A percentile compares a stretch with the other conserved stretches of the same genome.
These are phyloP conservation scores for Chelon auratus DNA, from an alignment of 2,797 vertebrate genomes.

Conservation along the genomic window DNA sequence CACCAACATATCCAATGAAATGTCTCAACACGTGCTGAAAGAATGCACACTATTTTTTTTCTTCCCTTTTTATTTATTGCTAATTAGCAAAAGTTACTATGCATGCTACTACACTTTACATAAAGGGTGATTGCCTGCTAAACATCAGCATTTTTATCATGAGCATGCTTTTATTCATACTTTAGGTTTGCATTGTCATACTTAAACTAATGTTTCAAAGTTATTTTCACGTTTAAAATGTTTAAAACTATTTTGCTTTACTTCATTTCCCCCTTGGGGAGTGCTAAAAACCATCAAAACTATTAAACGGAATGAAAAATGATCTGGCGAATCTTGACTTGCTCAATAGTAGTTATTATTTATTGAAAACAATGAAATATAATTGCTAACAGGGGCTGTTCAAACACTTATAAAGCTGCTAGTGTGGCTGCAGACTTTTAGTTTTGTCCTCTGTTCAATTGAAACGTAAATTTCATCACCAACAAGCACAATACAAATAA, in stretches of 20 bases:
- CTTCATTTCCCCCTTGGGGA: too few species aligned
- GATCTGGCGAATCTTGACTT: slow-evolving; percentile 6
- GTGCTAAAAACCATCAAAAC: not conserved
- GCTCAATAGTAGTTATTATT: not conserved
- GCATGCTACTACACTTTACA: too few species aligned
- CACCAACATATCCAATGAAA: too few species aligned
- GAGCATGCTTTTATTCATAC: too few species aligned
- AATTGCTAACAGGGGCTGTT: not conserved
- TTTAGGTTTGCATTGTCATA: too few species aligned
- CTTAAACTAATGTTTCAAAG: too few species aligned
- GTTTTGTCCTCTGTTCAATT: not conserved
- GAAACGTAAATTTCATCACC: slow-evolving; percentile 2
- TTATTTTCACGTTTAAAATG: too few species aligned
- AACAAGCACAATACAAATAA: not conserved
- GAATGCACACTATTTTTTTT: too few species aligned
- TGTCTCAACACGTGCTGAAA: too few species aligned
- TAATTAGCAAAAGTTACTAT: too few species aligned
- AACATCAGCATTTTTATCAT: not conserved
- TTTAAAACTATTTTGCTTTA: too few species aligned
- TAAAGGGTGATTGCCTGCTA: not conserved
- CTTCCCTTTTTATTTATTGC: too few species aligned
- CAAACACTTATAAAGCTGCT: not conserved
- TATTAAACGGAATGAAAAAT: not conserved
- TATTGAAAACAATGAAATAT: slow-evolving; percentile 5
- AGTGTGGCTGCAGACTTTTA: not conserved